Evolutionary conservation across 2,797 vertebrate genomes (phyloP).

Genomic region (Cossypha polioptera): DNA sequence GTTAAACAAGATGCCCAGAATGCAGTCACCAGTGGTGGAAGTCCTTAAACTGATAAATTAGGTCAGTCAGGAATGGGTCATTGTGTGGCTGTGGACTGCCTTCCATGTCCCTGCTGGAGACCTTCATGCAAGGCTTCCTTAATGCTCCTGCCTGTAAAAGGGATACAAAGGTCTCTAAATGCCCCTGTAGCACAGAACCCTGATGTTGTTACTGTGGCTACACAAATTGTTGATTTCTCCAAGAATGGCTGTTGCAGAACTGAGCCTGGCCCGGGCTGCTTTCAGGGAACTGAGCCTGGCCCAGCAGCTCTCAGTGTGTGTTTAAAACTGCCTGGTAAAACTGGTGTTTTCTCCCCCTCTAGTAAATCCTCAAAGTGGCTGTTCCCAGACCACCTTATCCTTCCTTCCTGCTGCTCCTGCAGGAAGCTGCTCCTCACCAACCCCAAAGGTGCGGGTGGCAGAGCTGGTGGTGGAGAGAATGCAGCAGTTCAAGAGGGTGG

Average conservation of each 20-base stretch:
- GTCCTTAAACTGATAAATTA: not conserved
- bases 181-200: not conserved
- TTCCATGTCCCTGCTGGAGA: not conserved
- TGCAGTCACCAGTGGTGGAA: not conserved
- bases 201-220: not conserved
- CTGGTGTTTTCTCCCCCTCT: not conserved
- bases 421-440: conserved; percentile 37
- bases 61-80: not conserved
- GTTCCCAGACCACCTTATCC: not conserved
- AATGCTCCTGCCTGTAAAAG: not conserved
- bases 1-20: not conserved
- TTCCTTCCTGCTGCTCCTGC: not conserved
- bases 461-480: conserved; percentile 85
- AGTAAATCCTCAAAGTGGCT: not conserved
- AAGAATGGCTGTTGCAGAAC: not conserved
- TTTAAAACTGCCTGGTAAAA: not conserved
- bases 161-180: not conserved
- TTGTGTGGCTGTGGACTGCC: not conserved
- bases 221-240: not conserved
- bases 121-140: not conserved
- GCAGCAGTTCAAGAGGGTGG: conserved; percentile 86
- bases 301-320: not conserved
- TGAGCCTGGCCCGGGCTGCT: not conserved
- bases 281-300: not conserved
- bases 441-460: conserved; percentile 48